These are phyloP conservation scores for Spea multiplicata DNA, from an alignment of 2,113 vertebrate species.

Conservation along the genomic window DNA sequence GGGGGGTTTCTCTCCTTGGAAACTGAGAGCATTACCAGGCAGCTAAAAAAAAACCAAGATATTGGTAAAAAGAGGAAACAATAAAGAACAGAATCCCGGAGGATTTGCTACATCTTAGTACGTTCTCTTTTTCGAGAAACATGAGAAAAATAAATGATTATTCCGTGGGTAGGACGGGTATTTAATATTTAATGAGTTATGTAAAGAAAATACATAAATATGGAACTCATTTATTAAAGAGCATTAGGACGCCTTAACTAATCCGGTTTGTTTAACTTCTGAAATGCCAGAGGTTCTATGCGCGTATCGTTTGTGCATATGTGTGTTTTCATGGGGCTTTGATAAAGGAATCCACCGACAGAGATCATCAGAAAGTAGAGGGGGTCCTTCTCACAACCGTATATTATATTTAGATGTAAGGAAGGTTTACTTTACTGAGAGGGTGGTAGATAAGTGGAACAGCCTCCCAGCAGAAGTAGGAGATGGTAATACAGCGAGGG, in stretches of 20 bases:
- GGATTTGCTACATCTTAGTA: slow-evolving; percentile 33
- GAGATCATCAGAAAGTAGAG: no score
- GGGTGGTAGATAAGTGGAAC: no score
- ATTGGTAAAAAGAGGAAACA: slow-evolving; percentile 9
- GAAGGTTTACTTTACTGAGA: no score
- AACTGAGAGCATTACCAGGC: background rate
- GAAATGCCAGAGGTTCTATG: background rate
- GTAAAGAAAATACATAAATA: slow-evolving; percentile 33
- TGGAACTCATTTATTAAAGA: slow-evolving; percentile 29
- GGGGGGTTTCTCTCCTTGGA: background rate
- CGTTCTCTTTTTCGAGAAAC: slow-evolving; percentile 26
- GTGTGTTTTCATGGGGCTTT: no score
- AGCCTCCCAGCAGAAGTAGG: no score
- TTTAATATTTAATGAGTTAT: slow-evolving; percentile 44
- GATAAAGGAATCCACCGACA: no score
- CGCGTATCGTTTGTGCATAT: no score
- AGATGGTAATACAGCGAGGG: no score
- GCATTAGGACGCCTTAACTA: slow-evolving; percentile 13
- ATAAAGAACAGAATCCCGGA: background rate
- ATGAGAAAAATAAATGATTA: slow-evolving; percentile 35
- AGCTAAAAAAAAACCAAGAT: slow-evolving; percentile 30
- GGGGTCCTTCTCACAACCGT: no score
- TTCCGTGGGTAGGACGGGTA: slow-evolving; percentile 14
- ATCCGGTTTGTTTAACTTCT: background rate
- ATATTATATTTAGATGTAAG: no score